These are phyloP conservation scores for Lycodopsis pacificus DNA, from an alignment of 2,797 vertebrate genomes.

Conservation along the genomic window DNA sequence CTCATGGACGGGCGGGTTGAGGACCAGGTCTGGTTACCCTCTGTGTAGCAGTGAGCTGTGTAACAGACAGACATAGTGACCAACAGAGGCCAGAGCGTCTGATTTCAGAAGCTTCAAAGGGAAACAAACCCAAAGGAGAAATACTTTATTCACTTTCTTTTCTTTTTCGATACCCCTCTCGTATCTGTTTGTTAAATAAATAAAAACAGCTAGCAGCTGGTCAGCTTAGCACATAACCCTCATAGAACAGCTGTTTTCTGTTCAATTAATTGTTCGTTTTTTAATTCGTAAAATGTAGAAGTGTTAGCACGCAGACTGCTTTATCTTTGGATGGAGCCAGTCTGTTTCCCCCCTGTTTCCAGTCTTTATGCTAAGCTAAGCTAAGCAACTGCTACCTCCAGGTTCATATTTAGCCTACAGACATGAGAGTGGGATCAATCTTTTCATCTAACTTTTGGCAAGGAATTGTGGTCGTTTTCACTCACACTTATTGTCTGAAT, in stretches of 20 bases:
- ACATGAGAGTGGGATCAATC: neutral
- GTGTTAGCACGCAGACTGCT: neutral
- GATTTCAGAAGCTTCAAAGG: slow-evolving; percentile 15
- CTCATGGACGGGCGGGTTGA: slow-evolving; percentile 37
- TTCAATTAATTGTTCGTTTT: neutral
- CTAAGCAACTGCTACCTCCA: neutral
- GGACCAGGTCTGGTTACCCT: slow-evolving; percentile 33
- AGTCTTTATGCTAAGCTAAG: neutral
- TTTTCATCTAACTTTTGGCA: neutral
- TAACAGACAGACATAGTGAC: slow-evolving; percentile 24
- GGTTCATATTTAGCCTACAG: neutral
- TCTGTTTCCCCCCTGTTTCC: neutral
- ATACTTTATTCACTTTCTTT: neutral
- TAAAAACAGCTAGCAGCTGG: neutral
- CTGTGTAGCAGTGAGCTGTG: slow-evolving; percentile 11
- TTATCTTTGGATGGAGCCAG: neutral
- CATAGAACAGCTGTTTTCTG: neutral
- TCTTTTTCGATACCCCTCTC: neutral
- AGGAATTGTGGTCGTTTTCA: neutral
- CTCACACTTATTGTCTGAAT: neutral
- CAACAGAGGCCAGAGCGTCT: slow-evolving; percentile 15
- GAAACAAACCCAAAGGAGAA: neutral
- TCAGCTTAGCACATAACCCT: neutral
- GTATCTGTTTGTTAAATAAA: neutral
- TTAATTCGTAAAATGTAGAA: neutral